Conservation (phyloP, 2,113 vertebrate genomes). For the Mobula birostris region DNA sequence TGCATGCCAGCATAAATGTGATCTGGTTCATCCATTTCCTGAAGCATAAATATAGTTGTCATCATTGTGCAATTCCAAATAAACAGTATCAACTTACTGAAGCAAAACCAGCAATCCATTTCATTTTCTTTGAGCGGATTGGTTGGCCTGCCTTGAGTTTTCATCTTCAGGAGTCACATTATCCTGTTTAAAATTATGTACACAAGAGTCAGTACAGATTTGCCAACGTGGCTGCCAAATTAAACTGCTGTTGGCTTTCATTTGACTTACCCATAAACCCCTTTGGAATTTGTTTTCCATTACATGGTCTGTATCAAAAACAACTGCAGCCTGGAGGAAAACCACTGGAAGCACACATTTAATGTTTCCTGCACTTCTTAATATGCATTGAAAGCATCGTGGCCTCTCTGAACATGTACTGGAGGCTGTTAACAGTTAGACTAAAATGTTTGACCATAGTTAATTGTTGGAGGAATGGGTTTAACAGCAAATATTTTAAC, state of each 20-base stretch:
- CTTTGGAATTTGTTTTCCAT: neutral
- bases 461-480: neutral
- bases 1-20: neutral
- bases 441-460: neutral
- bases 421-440: neutral
- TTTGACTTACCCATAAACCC: neutral
- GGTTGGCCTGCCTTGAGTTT: neutral
- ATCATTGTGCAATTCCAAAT: neutral
- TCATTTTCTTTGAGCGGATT: neutral
- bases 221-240: constrained; percentile 27
- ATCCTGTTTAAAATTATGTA: too few relatives aligned
- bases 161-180: neutral
- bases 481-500: neutral
- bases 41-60: neutral
- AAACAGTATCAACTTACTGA: neutral
- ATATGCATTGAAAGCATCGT: neutral
- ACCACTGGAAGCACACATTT: neutral
- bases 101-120: neutral
- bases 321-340: neutral
- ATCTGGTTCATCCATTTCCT: neutral
- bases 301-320: neutral
- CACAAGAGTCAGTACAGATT: neutral
- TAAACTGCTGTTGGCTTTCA: constrained; percentile 26
- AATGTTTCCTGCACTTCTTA: neutral
- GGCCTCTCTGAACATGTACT: neutral